Percentiles rank a stretch among this genome's conserved stretches.
Evolutionary conservation across 2,113 vertebrate genomes (phyloP).

Genomic region (Lampris incognitus): DNA sequence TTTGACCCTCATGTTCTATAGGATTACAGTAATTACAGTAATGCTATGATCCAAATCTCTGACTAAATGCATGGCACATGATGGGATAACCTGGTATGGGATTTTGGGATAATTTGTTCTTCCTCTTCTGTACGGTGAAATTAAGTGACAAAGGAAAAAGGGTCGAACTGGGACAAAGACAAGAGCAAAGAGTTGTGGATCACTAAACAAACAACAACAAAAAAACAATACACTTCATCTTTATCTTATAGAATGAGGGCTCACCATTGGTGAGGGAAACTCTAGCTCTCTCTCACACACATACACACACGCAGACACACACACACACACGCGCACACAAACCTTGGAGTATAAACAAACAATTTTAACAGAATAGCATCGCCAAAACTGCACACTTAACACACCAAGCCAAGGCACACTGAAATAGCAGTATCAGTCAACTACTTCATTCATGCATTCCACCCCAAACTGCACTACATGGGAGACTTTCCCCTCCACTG

Average conservation of each 20-base stretch:
- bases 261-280: slow-evolving; percentile 11
- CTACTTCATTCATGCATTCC: slow-evolving; percentile 52
- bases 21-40: slow-evolving; percentile 5
- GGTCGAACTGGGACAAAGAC: not conserved
- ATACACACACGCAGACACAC: not conserved
- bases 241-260: slow-evolving; percentile 51
- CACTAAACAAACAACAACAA: slow-evolving; percentile 24
- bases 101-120: not conserved
- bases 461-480: slow-evolving; percentile 29
- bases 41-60: slow-evolving; percentile 2
- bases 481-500: slow-evolving; percentile 7
- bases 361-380: slow-evolving; percentile 26
- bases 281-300: not conserved
- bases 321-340: not conserved
- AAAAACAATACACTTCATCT: slow-evolving; percentile 45
- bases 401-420: slow-evolving; percentile 52
- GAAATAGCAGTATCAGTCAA: slow-evolving; percentile 48
- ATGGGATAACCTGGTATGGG: not conserved
- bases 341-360: not conserved
- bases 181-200: slow-evolving; percentile 11
- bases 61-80: not conserved
- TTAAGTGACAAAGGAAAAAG: slow-evolving; percentile 7
- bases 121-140: slow-evolving; percentile 13
- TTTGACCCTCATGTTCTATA: not conserved
- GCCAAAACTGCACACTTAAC: slow-evolving; percentile 56